phyloP scores from a whole-genome alignment of 2,797 vertebrate species.

The Pseudomugil tenellus region DNA sequence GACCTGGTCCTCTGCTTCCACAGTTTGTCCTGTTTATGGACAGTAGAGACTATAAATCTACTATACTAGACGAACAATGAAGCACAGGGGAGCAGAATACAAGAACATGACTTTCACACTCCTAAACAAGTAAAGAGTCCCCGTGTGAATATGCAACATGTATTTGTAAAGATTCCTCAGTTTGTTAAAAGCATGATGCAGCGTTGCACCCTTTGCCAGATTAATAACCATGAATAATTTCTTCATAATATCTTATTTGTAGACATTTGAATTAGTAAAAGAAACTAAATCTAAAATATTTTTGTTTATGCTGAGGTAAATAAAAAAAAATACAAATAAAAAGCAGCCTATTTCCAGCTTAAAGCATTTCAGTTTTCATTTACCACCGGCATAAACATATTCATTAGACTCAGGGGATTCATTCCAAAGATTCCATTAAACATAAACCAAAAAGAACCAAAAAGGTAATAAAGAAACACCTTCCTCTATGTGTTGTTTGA shows the following conservation, averaged over 20 bases:
- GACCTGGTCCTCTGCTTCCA: conserved; percentile 54
- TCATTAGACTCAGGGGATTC: neutral
- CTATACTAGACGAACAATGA: conserved; percentile 15
- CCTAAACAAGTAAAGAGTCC: neutral
- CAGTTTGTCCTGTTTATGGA: conserved; percentile 56
- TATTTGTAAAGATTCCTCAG: neutral
- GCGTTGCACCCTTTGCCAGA: neutral
- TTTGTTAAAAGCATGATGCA: conserved; percentile 3
- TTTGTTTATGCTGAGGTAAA: too few species aligned
- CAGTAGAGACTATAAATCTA: conserved; percentile 53
- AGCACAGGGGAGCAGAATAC: conserved; percentile 19
- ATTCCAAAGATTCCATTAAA: neutral
- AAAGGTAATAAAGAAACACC: neutral
- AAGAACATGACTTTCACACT: neutral
- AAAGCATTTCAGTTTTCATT: neutral
- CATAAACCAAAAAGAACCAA: neutral
- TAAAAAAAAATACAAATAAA: too few species aligned
- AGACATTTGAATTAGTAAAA: neutral
- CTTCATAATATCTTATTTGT: neutral
- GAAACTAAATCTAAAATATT: neutral
- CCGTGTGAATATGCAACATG: conserved; percentile 3
- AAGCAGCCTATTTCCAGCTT: too few species aligned
- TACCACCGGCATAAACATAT: neutral
- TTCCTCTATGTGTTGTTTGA: neutral
- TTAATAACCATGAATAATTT: neutral